These are phyloP conservation scores for Patiria miniata DNA, from an alignment of 35 echinoderm and acorn worm genomes.

Conservation along the genomic window DNA sequence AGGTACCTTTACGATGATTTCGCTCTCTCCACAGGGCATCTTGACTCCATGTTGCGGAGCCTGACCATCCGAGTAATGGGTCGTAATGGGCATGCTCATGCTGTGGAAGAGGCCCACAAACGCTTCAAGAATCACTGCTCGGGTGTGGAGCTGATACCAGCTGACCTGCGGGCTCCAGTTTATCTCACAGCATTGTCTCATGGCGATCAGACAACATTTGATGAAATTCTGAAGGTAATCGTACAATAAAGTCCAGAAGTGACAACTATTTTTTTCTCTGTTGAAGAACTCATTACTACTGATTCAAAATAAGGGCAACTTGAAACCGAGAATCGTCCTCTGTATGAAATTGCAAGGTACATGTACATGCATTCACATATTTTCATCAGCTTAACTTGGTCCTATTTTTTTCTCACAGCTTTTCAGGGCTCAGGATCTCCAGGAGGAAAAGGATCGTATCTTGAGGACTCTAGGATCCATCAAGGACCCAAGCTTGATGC, in stretches of 20 bases:
- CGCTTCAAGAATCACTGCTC: slow-evolving; percentile 76
- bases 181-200: slow-evolving; percentile 80
- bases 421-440: slow-evolving; percentile 87
- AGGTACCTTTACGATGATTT: too few relatives aligned
- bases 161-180: slow-evolving; percentile 82
- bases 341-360: neutral
- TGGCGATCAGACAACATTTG: slow-evolving; percentile 72
- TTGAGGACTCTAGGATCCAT: slow-evolving; percentile 79
- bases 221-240: slow-evolving; percentile 85
- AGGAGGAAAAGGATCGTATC: slow-evolving; percentile 95
- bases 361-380: neutral
- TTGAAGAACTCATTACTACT: too few relatives aligned
- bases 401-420: slow-evolving; percentile 53
- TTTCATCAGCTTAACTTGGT: neutral
- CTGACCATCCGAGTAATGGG: slow-evolving; percentile 78
- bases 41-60: slow-evolving; percentile 84
- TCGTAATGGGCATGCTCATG: slow-evolving; percentile 59
- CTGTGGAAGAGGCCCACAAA: slow-evolving; percentile 71
- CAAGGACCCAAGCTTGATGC: slow-evolving; percentile 72
- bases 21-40: slow-evolving; percentile 61
- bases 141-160: slow-evolving; percentile 66
- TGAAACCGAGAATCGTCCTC: too few relatives aligned
- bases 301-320: too few relatives aligned
- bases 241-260: too few relatives aligned
- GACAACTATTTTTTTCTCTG: too few relatives aligned